phyloP scores from a whole-genome alignment of 2,113 vertebrate species.

The Nothocercus julius region DNA sequence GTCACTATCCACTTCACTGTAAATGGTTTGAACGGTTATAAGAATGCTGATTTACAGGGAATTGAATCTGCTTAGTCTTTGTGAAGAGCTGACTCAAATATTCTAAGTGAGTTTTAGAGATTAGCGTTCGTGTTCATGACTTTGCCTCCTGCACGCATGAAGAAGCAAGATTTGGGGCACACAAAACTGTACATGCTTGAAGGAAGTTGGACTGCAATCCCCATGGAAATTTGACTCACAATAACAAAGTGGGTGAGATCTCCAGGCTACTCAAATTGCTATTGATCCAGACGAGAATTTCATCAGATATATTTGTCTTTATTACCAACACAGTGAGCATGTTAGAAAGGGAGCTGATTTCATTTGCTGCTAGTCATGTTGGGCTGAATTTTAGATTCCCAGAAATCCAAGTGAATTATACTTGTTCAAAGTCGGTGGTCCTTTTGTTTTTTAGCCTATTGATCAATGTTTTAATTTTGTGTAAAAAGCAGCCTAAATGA shows the following conservation, averaged over 20 bases:
- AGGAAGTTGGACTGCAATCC: not conserved
- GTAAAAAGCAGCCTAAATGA: not conserved
- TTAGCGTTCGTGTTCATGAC: not conserved
- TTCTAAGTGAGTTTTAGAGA: not conserved
- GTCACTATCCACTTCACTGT: not conserved
- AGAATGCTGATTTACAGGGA: not conserved
- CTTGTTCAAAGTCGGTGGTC: not conserved
- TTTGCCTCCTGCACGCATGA: not conserved
- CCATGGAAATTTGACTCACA: not conserved
- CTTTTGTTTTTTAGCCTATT: not conserved
- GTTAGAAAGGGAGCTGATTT: not conserved
- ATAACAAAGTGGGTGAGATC: constrained; percentile 25
- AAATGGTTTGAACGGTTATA: not conserved
- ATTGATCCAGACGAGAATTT: constrained; percentile 47
- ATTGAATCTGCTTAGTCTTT: not conserved
- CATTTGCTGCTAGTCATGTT: not conserved
- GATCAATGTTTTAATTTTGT: not conserved
- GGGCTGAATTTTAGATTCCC: not conserved
- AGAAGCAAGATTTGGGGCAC: not conserved
- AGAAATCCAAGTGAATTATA: not conserved
- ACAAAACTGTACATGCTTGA: not conserved
- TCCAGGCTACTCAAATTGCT: constrained; percentile 38
- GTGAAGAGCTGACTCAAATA: not conserved
- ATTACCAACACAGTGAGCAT: not conserved
- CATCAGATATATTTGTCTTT: constrained; percentile 55